A percentile compares a stretch with the other conserved stretches of the same genome.
Evolutionary conservation across 2,113 vertebrate genomes (phyloP).

Genomic region (Machaerirhynchus nigripectus): DNA sequence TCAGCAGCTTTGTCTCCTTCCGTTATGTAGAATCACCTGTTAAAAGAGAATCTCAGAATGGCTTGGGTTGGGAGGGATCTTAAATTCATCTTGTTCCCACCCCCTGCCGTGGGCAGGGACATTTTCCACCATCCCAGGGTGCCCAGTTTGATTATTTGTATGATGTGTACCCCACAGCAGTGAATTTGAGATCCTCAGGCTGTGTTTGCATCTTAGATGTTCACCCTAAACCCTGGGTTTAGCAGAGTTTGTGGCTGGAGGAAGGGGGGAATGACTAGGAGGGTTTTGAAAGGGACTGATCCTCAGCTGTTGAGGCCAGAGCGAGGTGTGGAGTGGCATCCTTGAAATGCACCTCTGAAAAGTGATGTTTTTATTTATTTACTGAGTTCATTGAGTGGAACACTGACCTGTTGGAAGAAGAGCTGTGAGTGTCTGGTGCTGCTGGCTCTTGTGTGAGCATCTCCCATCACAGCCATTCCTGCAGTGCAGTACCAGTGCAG

Average conservation of each 20-base stretch:
- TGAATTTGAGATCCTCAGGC: neutral
- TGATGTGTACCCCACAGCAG: neutral
- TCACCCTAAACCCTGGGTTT: neutral
- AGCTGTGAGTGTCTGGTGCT: neutral
- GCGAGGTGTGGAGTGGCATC: too few relatives aligned
- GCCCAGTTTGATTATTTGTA: accelerated
- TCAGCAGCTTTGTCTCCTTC: neutral
- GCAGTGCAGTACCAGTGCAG: neutral
- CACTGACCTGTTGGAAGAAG: neutral
- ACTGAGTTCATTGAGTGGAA: neutral
- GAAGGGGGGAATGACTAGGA: neutral
- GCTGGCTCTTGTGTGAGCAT: neutral
- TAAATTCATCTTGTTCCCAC: neutral
- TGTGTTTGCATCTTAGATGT: neutral
- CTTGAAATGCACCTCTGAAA: neutral
- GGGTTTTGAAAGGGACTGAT: neutral
- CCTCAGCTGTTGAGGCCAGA: neutral
- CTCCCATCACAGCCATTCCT: neutral
- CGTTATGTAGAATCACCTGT: neutral
- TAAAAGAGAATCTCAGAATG: neutral
- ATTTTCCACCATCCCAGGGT: neutral
- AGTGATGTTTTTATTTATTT: neutral
- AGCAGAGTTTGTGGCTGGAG: neutral
- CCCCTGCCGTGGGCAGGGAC: neutral
- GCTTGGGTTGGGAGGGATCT: neutral